Evolutionary conservation across 2,113 vertebrate species (phyloP), one percentile per base, ranked within the genome.

Genomic region (Psittacus erithacus): DNA sequence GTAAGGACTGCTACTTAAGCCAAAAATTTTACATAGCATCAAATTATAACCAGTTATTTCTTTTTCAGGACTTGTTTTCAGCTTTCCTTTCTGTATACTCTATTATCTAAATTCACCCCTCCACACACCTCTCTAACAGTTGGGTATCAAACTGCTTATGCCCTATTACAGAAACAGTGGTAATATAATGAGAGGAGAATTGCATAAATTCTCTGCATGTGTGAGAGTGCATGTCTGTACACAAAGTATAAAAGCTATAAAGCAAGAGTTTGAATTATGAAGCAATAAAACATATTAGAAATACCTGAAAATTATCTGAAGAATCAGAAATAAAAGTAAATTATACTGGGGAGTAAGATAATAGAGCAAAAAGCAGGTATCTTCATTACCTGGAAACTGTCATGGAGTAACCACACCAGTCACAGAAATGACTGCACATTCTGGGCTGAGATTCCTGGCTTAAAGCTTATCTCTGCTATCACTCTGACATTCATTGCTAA

Each of bases 61-160:
- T 22, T 31, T 47, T 76, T 91, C 49, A 79, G 7, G 19, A 47
- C 25, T 73, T 6, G 0, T 65, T 87, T 93, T 73, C 67, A 89
- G 6, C 13, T 68, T 49, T 70, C 22, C 8, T 50, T 46, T 39
- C 67, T 74, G 49, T 82, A 94, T 80, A 46, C 5, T 47, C 29
- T 46, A 3, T 70, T 79, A 27, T 43, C 29, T 68, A 60, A 82
- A 82, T 78, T 84, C 60, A 77, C 9, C 4, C 27, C 7, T 5
- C 5, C 10, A 6, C 14, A 8, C 5, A 60, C 2, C 2, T 3
- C 20, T 52, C 0, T 0, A 79, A 65, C 2, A 57, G 7, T 27
- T 55, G 31, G 23, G 27, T 79, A 9, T 68, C 35, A 69, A 71
- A 75, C 75, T 82, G 60, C 35, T 87, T 60, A 57, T 3, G 5